Percentiles rank a stretch among this genome's conserved stretches.
These are phyloP conservation scores for Abramis brama DNA, from an alignment of 2,113 vertebrate genomes.

Conservation along the genomic window DNA sequence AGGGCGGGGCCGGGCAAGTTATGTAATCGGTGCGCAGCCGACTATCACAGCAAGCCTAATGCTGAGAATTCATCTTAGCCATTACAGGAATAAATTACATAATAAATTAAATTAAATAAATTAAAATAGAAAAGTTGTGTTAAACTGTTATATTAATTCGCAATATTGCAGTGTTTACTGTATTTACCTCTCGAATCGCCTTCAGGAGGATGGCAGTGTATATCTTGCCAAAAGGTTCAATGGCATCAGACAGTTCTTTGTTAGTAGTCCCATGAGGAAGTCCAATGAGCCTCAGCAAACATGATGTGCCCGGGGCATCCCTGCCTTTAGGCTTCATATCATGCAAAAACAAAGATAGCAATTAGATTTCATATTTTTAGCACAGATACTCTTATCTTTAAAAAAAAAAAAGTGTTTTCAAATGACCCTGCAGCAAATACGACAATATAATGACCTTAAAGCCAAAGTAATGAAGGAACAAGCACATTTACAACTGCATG, in stretches of 20 bases:
- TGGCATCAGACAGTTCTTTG: constrained; percentile 76
- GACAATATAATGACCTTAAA: neutral
- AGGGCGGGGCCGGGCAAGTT: too few species aligned
- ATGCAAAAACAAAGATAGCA: constrained; percentile 22
- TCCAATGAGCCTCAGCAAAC: constrained; percentile 62
- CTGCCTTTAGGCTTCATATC: constrained; percentile 49
- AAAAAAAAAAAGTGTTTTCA: neutral
- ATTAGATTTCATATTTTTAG: neutral
- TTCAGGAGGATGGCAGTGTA: constrained; percentile 76
- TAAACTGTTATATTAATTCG: neutral
- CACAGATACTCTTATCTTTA: neutral
- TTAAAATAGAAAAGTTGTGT: neutral
- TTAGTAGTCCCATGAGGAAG: constrained; percentile 75
- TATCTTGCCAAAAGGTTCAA: constrained; percentile 81
- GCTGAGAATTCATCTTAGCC: neutral
- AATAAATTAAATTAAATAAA: neutral
- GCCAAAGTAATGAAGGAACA: neutral
- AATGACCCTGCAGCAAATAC: neutral
- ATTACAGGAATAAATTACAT: neutral
- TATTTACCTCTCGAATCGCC: constrained; percentile 74
- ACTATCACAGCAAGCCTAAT: too few species aligned
- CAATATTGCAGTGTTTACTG: neutral
- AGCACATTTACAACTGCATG: neutral
- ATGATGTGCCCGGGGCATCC: constrained; percentile 44
- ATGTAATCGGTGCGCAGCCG: too few species aligned